Conservation (phyloP, 30 jellyfish, hydroid and myxozoan genomes). For the Sanderia malayensis region DNA sequence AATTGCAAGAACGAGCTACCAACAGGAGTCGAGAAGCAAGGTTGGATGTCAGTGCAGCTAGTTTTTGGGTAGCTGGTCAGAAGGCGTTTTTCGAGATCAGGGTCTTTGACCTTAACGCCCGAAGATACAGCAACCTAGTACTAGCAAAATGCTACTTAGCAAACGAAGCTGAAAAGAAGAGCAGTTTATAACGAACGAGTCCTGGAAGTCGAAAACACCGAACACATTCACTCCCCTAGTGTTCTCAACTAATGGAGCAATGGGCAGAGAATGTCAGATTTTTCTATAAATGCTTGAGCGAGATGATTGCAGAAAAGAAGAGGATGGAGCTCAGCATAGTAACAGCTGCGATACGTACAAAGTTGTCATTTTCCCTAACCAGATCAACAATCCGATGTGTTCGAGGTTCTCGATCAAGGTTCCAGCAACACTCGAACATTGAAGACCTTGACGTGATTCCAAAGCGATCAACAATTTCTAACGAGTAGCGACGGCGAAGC, state of each 20-base stretch:
- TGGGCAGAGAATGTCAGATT: slow-evolving; percentile 28
- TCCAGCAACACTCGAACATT: slow-evolving; percentile 11
- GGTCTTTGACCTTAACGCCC: slow-evolving; percentile 30
- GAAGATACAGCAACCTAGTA: slow-evolving; percentile 26
- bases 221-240: slow-evolving; percentile 39
- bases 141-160: slow-evolving; percentile 15
- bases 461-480: neutral
- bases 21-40: slow-evolving; percentile 14
- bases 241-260: slow-evolving; percentile 25
- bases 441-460: neutral
- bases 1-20: slow-evolving; percentile 15
- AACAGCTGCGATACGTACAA: slow-evolving; percentile 17
- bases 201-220: slow-evolving; percentile 41
- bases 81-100: slow-evolving; percentile 24
- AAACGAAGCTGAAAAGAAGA: slow-evolving; percentile 28
- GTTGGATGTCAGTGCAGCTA: slow-evolving; percentile 11
- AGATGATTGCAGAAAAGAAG: slow-evolving; percentile 27
- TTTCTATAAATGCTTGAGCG: slow-evolving; percentile 25
- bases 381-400: slow-evolving; percentile 6
- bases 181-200: slow-evolving; percentile 17
- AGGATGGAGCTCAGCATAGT: slow-evolving; percentile 10
- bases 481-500: neutral
- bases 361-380: slow-evolving; percentile 18
- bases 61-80: slow-evolving; percentile 26
- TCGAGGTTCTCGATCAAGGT: slow-evolving; percentile 17